These are phyloP conservation scores for Phoeniculus purpureus DNA, from an alignment of 2,797 vertebrate species.

Conservation along the genomic window DNA sequence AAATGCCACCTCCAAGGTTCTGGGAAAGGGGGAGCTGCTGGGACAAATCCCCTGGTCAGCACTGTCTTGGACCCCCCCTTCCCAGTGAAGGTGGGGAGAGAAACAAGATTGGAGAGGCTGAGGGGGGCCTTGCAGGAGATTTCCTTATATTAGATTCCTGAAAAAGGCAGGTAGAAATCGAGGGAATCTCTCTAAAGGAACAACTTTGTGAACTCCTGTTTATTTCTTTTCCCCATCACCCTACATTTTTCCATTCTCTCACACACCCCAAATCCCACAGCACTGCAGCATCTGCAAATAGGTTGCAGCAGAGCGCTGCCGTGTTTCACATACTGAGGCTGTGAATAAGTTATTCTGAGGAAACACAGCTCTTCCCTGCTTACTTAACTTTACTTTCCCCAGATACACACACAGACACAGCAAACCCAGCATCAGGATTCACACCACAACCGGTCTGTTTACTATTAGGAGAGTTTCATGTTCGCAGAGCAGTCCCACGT, in stretches of 20 bases:
- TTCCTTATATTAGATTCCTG: not conserved
- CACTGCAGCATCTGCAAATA: conserved; percentile 32
- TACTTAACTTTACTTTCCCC: conserved; percentile 58
- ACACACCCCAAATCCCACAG: not conserved
- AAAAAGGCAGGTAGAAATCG: not conserved
- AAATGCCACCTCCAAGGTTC: not conserved
- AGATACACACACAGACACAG: conserved; percentile 44
- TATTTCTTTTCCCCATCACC: not conserved
- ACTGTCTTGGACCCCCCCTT: not conserved
- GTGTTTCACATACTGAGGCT: not conserved
- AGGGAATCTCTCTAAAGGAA: not conserved
- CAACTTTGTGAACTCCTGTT: not conserved
- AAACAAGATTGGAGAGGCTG: not conserved
- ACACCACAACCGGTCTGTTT: conserved; percentile 26
- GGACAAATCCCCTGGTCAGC: not conserved
- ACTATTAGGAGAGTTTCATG: conserved; percentile 50
- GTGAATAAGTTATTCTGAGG: conserved; percentile 38
- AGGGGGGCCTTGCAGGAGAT: not conserved
- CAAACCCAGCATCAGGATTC: conserved; percentile 30
- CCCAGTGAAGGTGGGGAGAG: not conserved
- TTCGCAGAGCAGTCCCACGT: conserved; percentile 43
- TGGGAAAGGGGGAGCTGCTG: not conserved
- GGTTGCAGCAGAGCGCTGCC: not conserved
- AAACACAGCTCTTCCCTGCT: conserved; percentile 25
- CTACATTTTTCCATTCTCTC: not conserved